These are phyloP conservation scores for Druon quercuslanigerum DNA, from an alignment of 1,140 invertebrate species.

Conservation along the genomic window DNA sequence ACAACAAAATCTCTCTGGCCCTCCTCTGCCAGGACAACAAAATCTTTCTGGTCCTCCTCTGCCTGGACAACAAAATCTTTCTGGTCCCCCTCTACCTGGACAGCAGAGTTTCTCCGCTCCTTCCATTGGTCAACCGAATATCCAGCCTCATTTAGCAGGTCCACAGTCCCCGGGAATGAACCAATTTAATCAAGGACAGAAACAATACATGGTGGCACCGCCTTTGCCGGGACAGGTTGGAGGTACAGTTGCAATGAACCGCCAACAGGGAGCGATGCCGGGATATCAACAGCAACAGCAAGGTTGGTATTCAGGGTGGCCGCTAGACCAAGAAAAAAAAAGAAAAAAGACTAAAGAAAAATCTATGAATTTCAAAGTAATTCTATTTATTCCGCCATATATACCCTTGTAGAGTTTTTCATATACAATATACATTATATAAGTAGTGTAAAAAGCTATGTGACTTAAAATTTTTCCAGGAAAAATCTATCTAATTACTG, in stretches of 20 bases:
- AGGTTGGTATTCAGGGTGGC: no score
- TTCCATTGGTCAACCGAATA: slow-evolving; percentile 51
- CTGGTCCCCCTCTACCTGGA: slow-evolving; percentile 45
- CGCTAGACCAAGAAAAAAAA: no score
- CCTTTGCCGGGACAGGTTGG: slow-evolving; percentile 38
- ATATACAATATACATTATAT: no score
- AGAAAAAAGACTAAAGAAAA: no score
- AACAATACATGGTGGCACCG: slow-evolving; percentile 54
- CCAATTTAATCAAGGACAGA: slow-evolving; percentile 10
- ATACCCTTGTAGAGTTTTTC: no score
- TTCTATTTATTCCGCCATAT: no score
- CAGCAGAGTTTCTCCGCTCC: slow-evolving; percentile 50
- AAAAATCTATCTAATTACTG: no score
- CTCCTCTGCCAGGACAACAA: slow-evolving; percentile 35
- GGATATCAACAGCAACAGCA: slow-evolving; percentile 37
- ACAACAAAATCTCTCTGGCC: slow-evolving; percentile 37
- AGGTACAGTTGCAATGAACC: no score
- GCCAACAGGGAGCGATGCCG: neutral
- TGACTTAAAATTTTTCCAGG: no score
- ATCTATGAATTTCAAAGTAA: no score
- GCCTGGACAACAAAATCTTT: slow-evolving; percentile 50
- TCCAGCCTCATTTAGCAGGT: slow-evolving; percentile 56
- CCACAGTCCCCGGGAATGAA: slow-evolving; percentile 26
- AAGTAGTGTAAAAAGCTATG: no score
- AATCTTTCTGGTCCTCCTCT: slow-evolving; percentile 36